Evolutionary conservation across 1,140 invertebrate genomes (phyloP).

Genomic region (Stegodyphus dumicola): DNA sequence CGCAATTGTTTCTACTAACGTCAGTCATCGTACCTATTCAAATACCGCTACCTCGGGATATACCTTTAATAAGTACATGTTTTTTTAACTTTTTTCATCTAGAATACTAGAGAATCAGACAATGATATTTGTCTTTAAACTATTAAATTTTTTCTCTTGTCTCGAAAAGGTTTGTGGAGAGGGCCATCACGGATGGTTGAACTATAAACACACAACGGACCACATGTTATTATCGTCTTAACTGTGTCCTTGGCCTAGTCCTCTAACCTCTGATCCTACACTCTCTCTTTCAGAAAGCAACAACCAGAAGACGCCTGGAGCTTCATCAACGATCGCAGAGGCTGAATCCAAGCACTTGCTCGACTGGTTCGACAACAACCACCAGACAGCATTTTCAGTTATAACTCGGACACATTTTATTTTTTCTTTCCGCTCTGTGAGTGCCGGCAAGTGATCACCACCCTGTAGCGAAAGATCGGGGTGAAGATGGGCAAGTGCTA

Average conservation of each 20-base stretch:
- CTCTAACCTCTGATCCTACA: slow-evolving; percentile 1
- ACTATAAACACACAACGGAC: background rate
- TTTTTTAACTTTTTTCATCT: too few relatives aligned
- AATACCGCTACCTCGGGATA: too few relatives aligned
- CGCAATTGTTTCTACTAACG: too few relatives aligned
- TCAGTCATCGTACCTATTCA: too few relatives aligned
- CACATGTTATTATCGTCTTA: background rate
- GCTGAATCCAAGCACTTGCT: background rate
- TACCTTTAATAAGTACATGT: too few relatives aligned
- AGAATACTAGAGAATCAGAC: background rate
- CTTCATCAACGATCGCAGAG: background rate
- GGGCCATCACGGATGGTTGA: background rate
- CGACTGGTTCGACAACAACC: slow-evolving; percentile 1
- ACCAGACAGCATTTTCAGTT: background rate
- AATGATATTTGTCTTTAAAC: background rate
- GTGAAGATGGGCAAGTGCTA: slow-evolving; percentile 47
- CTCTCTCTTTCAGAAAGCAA: slow-evolving; percentile 22
- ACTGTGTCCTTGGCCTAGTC: slow-evolving; percentile 36
- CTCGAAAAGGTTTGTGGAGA: background rate
- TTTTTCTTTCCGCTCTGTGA: background rate
- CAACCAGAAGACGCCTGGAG: background rate
- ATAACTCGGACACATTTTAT: background rate
- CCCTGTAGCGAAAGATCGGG: background rate
- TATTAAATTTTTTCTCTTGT: background rate
- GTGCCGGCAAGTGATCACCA: background rate